Percentiles rank a stretch among this genome's conserved stretches.
phyloP scores from a whole-genome alignment of 2,888 invertebrate genomes.

The Lithophane ornitopus region DNA sequence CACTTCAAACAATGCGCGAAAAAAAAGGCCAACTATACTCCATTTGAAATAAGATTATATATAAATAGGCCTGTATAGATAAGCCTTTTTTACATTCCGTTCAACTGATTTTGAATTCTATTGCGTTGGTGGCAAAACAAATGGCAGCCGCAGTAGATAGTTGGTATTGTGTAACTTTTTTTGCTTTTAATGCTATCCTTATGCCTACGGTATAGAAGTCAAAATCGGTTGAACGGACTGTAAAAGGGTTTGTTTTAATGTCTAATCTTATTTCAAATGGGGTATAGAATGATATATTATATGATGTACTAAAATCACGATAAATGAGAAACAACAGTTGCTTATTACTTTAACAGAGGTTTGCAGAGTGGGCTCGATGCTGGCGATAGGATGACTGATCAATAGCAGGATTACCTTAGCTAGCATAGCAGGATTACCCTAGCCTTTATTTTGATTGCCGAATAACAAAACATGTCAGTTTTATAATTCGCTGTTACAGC shows the following conservation, averaged over 20 bases:
- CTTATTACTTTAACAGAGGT: not conserved
- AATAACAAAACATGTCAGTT: not conserved
- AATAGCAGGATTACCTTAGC: not conserved
- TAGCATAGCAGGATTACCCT: not conserved
- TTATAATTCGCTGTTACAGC: not conserved
- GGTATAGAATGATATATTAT: not conserved
- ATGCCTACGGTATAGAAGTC: too few relatives aligned
- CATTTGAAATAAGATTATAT: too few relatives aligned
- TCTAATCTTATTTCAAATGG: too few relatives aligned
- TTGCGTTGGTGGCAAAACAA: too few relatives aligned
- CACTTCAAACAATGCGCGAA: not conserved
- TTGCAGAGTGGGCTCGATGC: not conserved
- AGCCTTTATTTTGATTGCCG: not conserved
- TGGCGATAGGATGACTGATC: not conserved
- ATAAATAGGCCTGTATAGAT: too few relatives aligned
- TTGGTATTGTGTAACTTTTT: too few relatives aligned
- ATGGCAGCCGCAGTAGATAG: too few relatives aligned
- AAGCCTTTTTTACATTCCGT: too few relatives aligned
- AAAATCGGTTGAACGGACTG: too few relatives aligned
- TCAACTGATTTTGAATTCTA: too few relatives aligned
- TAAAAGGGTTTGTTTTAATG: too few relatives aligned
- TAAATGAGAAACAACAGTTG: not conserved
- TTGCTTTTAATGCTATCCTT: too few relatives aligned
- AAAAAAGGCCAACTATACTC: not conserved
- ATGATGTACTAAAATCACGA: not conserved